phyloP scores from a whole-genome alignment of 1,140 invertebrate species.

The Vanessa tameamea region DNA sequence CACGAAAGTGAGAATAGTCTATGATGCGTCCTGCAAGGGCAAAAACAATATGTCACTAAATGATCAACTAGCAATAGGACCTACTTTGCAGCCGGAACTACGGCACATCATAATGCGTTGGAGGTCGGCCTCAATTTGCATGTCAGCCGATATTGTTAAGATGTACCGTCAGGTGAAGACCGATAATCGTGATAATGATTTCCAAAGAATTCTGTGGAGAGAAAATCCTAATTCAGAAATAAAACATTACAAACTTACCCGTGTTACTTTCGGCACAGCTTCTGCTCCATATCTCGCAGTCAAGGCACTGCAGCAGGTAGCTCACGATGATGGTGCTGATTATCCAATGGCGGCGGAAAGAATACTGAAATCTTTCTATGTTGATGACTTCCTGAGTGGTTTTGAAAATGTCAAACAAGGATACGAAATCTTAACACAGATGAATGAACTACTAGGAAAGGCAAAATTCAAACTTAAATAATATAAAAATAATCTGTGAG shows the following conservation, averaged over 20 bases:
- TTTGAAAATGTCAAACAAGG: constrained; percentile 32
- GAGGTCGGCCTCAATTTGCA: constrained; percentile 13
- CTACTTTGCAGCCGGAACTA: too few relatives aligned
- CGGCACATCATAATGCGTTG: too few relatives aligned
- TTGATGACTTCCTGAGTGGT: constrained; percentile 38
- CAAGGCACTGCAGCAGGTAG: constrained; percentile 34
- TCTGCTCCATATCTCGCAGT: constrained; percentile 37
- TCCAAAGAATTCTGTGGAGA: constrained; percentile 30
- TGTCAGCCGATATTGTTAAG: constrained; percentile 34
- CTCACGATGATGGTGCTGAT: constrained; percentile 4
- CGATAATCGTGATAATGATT: constrained; percentile 20
- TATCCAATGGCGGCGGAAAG: constrained; percentile 28
- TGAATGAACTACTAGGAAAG: constrained; percentile 28
- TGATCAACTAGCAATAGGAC: too few relatives aligned
- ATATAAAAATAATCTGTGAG: background rate
- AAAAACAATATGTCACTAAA: too few relatives aligned
- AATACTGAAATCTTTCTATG: constrained; percentile 33
- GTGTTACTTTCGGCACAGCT: constrained; percentile 39
- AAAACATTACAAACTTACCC: constrained; percentile 21
- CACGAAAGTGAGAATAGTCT: too few relatives aligned
- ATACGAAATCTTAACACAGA: constrained; percentile 28
- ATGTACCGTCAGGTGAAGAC: constrained; percentile 37
- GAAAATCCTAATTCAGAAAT: too few relatives aligned
- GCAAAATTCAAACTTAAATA: constrained; percentile 21
- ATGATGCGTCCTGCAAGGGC: too few relatives aligned